Percentiles rank a stretch among this genome's conserved stretches.
These are phyloP conservation scores for Diploscapter pachys DNA, from an alignment of 1,140 invertebrate genomes.

Conservation along the genomic window DNA sequence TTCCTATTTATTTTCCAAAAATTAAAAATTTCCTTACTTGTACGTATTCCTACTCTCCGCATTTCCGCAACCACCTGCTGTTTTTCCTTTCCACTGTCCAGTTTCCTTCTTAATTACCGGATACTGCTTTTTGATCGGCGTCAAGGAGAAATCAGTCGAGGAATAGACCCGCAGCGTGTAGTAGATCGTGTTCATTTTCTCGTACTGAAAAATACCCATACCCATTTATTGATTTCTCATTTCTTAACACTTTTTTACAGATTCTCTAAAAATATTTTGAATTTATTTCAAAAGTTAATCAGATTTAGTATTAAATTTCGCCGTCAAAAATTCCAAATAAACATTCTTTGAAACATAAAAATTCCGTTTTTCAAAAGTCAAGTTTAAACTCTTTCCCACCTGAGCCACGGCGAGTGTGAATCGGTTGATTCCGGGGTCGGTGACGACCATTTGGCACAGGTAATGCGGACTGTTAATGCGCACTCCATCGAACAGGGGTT, in stretches of 20 bases:
- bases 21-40: slow-evolving; percentile 29
- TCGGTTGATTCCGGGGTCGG: slow-evolving; percentile 65
- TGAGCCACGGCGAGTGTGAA: slow-evolving; percentile 76
- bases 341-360: neutral
- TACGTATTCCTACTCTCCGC: slow-evolving; percentile 38
- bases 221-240: too few species aligned
- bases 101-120: slow-evolving; percentile 65
- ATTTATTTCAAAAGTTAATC: too few species aligned
- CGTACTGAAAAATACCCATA: slow-evolving; percentile 74
- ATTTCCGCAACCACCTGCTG: slow-evolving; percentile 85
- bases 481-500: slow-evolving; percentile 84
- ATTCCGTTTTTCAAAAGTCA: too few species aligned
- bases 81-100: slow-evolving; percentile 72
- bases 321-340: too few species aligned
- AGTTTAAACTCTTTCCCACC: slow-evolving; percentile 15
- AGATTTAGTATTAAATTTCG: too few species aligned
- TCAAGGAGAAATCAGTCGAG: slow-evolving; percentile 76
- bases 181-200: slow-evolving; percentile 86
- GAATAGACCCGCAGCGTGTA: slow-evolving; percentile 85
- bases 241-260: too few species aligned
- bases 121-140: slow-evolving; percentile 75
- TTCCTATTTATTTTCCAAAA: too few species aligned
- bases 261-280: too few species aligned
- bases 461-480: slow-evolving; percentile 95
- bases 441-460: slow-evolving; percentile 79